Evolutionary conservation across 1,140 invertebrate genomes (phyloP).

Genomic region (Pantala flavescens): DNA sequence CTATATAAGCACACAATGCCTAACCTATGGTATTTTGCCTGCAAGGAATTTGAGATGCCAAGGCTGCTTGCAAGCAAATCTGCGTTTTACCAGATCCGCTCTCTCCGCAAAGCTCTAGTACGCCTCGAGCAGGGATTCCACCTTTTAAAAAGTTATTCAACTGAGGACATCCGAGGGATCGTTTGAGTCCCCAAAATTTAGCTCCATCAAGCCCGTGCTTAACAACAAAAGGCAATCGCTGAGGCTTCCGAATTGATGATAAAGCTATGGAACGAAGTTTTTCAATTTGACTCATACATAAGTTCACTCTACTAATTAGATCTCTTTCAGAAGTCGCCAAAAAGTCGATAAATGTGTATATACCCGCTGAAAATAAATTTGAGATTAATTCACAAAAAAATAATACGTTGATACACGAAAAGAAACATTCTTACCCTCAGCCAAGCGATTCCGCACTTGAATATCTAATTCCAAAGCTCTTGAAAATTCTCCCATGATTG

Average conservation of each 20-base stretch:
- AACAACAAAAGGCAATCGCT: not conserved
- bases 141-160: slow-evolving; percentile 53
- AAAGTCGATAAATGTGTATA: not conserved
- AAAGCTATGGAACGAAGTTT: not conserved
- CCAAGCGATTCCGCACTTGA: not conserved
- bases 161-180: slow-evolving; percentile 39
- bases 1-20: too few relatives aligned
- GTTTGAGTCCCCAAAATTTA: not conserved
- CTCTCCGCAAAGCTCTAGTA: slow-evolving; percentile 75
- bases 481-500: too few relatives aligned
- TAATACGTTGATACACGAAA: not conserved
- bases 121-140: slow-evolving; percentile 57
- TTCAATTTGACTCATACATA: not conserved
- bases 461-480: not conserved
- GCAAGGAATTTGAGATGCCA: slow-evolving; percentile 45
- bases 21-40: slow-evolving; percentile 29
- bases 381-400: not conserved
- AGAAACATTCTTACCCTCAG: not conserved
- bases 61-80: slow-evolving; percentile 60
- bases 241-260: not conserved
- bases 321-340: not conserved
- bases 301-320: not conserved
- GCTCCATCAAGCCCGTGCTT: not conserved
- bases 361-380: not conserved
- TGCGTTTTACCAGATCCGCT: slow-evolving; percentile 79